phyloP scores from a whole-genome alignment of 2,113 vertebrate genomes.

The Panthera tigris region DNA sequence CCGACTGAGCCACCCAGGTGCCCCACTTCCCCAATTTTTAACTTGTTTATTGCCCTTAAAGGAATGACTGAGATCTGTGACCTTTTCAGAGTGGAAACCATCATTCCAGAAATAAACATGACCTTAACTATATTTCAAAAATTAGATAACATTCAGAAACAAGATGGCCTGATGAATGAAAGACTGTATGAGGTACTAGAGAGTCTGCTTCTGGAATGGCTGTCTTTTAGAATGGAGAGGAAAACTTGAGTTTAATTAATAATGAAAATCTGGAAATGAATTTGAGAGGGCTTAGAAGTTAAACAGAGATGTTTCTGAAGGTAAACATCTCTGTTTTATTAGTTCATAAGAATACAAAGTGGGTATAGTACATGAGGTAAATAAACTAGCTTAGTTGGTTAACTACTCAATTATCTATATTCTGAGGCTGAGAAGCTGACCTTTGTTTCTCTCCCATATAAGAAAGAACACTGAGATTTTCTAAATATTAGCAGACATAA shows the following conservation, averaged over 20 bases:
- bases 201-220: neutral
- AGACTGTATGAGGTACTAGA: neutral
- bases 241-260: neutral
- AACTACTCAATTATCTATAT: neutral
- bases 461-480: neutral
- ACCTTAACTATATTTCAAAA: neutral
- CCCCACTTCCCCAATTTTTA: constrained; percentile 5
- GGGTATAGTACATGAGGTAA: neutral
- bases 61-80: neutral
- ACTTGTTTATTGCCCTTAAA: neutral
- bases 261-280: neutral
- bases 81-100: neutral
- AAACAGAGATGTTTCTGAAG: neutral
- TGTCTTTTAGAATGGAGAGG: neutral
- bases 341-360: neutral
- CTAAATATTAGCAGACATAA: neutral
- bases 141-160: neutral
- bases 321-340: neutral
- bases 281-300: neutral
- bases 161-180: neutral
- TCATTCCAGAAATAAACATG: neutral
- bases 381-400: neutral
- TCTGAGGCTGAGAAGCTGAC: neutral
- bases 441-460: neutral
- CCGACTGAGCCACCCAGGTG: no score